Conservation (phyloP, 2,113 vertebrate species). For the Brienomyrus longianalis region DNA sequence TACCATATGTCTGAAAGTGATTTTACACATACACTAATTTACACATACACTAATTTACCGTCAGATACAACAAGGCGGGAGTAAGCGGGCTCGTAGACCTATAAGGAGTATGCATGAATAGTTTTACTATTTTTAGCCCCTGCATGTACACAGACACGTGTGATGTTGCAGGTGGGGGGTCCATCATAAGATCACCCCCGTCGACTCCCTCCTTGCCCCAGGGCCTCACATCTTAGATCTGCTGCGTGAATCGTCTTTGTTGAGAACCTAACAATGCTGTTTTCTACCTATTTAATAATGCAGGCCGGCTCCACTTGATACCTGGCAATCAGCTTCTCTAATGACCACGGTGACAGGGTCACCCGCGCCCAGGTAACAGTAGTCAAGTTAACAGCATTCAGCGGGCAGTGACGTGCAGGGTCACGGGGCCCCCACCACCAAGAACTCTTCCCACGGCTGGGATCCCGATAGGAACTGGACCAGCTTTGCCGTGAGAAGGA, state of each 20-base stretch:
- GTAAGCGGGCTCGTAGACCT: background rate
- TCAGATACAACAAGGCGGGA: background rate
- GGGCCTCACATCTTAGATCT: conserved; percentile 5
- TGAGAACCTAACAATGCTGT: conserved; percentile 64
- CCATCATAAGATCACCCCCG: conserved; percentile 38
- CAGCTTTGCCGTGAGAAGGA: background rate
- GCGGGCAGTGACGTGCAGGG: background rate
- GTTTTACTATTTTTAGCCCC: background rate
- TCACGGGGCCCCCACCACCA: background rate
- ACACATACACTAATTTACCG: background rate
- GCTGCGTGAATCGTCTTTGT: conserved; percentile 58
- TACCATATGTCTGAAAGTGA: background rate
- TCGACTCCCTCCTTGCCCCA: background rate
- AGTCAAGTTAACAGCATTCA: conserved; percentile 40
- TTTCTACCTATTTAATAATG: conserved; percentile 72
- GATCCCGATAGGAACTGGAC: background rate
- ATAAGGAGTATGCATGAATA: background rate
- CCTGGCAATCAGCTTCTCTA: conserved; percentile 73
- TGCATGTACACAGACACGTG: background rate
- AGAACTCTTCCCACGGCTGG: conserved; percentile 3
- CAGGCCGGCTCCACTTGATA: conserved; percentile 69
- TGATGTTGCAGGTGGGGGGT: conserved; percentile 39
- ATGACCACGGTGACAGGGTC: conserved; percentile 69
- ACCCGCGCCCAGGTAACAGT: conserved; percentile 72
- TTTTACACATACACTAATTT: background rate